Evolutionary conservation across 1,140 invertebrate species (phyloP), one percentile per base, ranked within the genome.

Genomic region (Bombyx mandarina): DNA sequence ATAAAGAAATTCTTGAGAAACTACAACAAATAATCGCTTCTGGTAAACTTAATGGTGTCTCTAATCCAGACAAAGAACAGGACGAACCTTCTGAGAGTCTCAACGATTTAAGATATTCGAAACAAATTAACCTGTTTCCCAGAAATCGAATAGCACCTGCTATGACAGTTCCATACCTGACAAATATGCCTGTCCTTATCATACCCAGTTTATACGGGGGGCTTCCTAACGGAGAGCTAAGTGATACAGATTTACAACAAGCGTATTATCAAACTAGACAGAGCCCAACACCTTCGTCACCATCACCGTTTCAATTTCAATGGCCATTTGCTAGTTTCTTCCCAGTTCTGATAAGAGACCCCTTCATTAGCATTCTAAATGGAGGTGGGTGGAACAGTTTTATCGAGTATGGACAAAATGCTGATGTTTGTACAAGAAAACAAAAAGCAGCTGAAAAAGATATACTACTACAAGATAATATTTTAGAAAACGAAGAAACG

Each of bases 381-480:
- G 85, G 86, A 8, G 89, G 88, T 48, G 84, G 88, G 0, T 82
- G 84, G 61, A 85, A 84, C 9, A 89, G 87, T 63, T 86, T 91
- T 59, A 67, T 91, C 47, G 89, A 91, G 79, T 90, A 90, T 70
- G 90, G 89, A n/a, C 89, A 89, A 61, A 75, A 58, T 44, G 88
- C 86, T 8, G 88, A 90, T 62, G 76, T 90, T 5, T 90, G 88
- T 55, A 81, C 60, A 54, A 78, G 77, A 58, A 81, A 78, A 60
- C 78, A 79, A 67, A 82, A 78, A 58, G 67, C 70, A 12, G 42
- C 52, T 8, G 70, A 65, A 3, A 45, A 64, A 46, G 65, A 63
- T 56, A 61, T 53, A 26, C 54, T 65, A 10, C 48, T 56, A 51
- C 9, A 48, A 6, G 49, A 65, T 10, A 54, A 43, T 47, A 59